Evolutionary conservation across 1,140 invertebrate genomes (phyloP), one percentile per base, ranked within the genome.

Genomic region (Gryllus bimaculatus): DNA sequence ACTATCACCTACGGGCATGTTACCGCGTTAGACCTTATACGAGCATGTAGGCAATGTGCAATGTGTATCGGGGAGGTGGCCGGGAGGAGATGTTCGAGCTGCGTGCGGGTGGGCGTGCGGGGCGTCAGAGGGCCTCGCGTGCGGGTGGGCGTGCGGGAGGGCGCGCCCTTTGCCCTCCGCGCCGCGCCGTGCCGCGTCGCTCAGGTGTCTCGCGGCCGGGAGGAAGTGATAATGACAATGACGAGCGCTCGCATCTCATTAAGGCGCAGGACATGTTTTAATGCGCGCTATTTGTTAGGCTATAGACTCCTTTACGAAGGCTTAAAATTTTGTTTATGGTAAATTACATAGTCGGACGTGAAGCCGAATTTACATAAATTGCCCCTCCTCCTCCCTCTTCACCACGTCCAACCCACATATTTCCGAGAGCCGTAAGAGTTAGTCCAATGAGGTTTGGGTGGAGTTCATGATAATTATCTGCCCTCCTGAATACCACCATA

Each of bases 331-430:
- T 13, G 54, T 74, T 78, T 73, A 78, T 73, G 78, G 78, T 78
- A 78, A 78, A 78, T 78, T 78, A 78, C 78, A 78, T 78, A 74
- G 7, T 78, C 77, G 66, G 8, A 78, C n/a, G 20, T 80, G 7
- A 26, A 49, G 47, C 48, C 80, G 76, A 81, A 80, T 82, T 82
- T 80, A 83, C 82, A 80, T 82, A 80, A 80, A 81, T 83, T 82
- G 76, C 78, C 80, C 78, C 75, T 76, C 21, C 20, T 20, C 13
- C 21, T 20, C 48, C 47, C 20, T 77, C 13, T 48, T 77, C 76
- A 77, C 78, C 77, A 39, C 74, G 47, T 48, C 47, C 15, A 12
- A 49, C 54, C 78, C 66, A 78, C 78, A 39, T 74, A 12, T 78
- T 78, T 78, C 26, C 15, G 47, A 54, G 49, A 74, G 66, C 39